Percentiles rank a stretch among this genome's conserved stretches.
Conservation (phyloP, 1,140 invertebrate genomes). For the Asobara japonica region DNA sequence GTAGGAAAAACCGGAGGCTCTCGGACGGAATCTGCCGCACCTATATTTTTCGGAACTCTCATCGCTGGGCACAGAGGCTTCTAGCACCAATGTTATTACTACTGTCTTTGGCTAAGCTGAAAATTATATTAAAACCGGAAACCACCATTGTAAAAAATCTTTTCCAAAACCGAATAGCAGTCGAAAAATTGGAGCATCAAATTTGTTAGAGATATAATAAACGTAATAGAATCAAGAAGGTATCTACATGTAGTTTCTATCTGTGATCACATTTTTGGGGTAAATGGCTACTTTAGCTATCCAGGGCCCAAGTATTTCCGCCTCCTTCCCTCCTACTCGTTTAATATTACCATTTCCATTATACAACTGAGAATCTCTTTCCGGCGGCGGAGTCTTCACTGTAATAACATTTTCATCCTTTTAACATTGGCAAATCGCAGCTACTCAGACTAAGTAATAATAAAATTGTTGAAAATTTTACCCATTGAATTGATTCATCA, state of each 20-base stretch:
- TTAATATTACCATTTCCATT: constrained; percentile 18
- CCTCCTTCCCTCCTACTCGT: background rate
- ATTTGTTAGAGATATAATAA: too few species aligned
- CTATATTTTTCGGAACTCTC: background rate
- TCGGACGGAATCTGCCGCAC: background rate
- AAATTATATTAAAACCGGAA: too few species aligned
- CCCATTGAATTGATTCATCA: background rate
- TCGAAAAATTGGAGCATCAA: too few species aligned
- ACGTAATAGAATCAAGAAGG: background rate
- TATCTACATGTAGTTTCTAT: background rate
- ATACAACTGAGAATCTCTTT: constrained; percentile 7
- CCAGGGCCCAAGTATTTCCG: constrained; percentile 7
- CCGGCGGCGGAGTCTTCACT: background rate
- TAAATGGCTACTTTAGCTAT: constrained; percentile 14
- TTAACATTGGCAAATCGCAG: background rate
- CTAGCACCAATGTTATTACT: background rate
- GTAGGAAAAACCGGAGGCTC: constrained; percentile 8
- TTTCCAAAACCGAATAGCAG: too few species aligned
- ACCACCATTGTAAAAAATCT: too few species aligned
- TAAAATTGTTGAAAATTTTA: background rate
- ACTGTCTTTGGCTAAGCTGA: too few species aligned
- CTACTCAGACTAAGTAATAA: background rate
- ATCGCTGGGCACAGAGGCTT: background rate
- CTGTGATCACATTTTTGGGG: constrained; percentile 2
- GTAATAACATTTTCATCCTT: constrained; percentile 3